These are phyloP conservation scores for Cyanistes caeruleus DNA, from an alignment of 2,113 vertebrate species.

Conservation along the genomic window DNA sequence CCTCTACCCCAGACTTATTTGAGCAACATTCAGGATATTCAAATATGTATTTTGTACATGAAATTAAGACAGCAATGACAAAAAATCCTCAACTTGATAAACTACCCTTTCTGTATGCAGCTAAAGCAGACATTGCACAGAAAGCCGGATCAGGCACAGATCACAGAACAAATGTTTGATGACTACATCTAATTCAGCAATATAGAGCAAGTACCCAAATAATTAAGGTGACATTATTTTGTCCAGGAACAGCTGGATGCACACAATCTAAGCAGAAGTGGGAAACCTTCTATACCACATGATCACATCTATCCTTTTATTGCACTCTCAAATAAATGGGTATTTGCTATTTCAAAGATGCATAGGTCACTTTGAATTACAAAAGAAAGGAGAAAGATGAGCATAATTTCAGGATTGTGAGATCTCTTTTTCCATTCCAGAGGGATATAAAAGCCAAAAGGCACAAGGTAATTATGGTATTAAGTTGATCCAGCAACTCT, in stretches of 20 bases:
- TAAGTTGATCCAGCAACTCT: neutral
- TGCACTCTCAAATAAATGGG: neutral
- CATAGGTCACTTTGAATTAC: neutral
- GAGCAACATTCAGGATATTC: neutral
- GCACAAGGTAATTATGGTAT: neutral
- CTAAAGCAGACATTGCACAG: neutral
- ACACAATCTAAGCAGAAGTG: neutral
- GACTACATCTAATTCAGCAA: neutral
- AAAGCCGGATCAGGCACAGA: neutral
- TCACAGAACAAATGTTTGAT: neutral
- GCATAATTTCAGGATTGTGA: neutral
- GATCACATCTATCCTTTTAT: neutral
- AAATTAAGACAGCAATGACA: neutral
- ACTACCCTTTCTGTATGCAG: neutral
- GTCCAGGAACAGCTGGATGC: neutral
- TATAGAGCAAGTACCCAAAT: neutral
- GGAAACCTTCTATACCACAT: neutral
- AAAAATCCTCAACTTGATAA: rapidly evolving
- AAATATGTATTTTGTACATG: neutral
- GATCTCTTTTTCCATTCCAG: neutral
- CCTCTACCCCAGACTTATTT: neutral
- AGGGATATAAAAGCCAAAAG: neutral
- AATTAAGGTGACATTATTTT: neutral
- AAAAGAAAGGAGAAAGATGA: neutral
- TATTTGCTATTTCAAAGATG: neutral